Evolutionary conservation across 2,113 vertebrate species (phyloP), one percentile per base, ranked within the genome.

Genomic region (Rhinopomastus cyanomelas): DNA sequence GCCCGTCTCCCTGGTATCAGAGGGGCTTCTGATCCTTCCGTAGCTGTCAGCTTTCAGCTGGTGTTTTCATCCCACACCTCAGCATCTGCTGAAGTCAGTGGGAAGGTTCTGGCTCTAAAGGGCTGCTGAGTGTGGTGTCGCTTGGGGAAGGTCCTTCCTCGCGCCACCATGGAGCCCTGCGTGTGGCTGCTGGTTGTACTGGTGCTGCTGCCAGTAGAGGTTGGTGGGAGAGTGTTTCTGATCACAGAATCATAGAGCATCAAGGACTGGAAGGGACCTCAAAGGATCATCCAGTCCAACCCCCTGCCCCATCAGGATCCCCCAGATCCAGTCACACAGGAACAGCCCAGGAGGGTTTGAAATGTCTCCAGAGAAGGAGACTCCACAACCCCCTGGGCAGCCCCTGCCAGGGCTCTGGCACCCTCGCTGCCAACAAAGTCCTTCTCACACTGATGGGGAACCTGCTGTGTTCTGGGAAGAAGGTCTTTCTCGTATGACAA

Each of bases 1-100:
- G 5, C 57, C 57, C 25, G 2, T 84, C 71, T 14, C 8, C 61
- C 60, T 52, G 7, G 0, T 4, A 81, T 85, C 89, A 90, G 81
- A 93, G 89, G 89, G 67, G n/a, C 66, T 48, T 92, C 91, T 85
- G 89, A 95, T 90, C 81, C 71, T 23, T 6, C 8, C 11, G 8
- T 29, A 46, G 42, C 37, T 3, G 26, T 49, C 85, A 20, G 81
- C 79, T 90, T 30, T 52, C 66, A 76, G 72, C 21, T 6, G 48
- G 17, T 26, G 0, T 85, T 91, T 89, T 85, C 79, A 72, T 85
- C 88, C 79, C 39, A 2, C 51, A 53, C 67, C 55, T 59, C 60
- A 27, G 4, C 16, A 62, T 16, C 66, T 65, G 0, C 27, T 78
- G 53, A 78, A 78, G 37, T 57, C 55, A 27, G 0, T 1, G 61